phyloP scores from a whole-genome alignment of 2,797 vertebrate genomes.

The Muraenolepis orangiensis region DNA sequence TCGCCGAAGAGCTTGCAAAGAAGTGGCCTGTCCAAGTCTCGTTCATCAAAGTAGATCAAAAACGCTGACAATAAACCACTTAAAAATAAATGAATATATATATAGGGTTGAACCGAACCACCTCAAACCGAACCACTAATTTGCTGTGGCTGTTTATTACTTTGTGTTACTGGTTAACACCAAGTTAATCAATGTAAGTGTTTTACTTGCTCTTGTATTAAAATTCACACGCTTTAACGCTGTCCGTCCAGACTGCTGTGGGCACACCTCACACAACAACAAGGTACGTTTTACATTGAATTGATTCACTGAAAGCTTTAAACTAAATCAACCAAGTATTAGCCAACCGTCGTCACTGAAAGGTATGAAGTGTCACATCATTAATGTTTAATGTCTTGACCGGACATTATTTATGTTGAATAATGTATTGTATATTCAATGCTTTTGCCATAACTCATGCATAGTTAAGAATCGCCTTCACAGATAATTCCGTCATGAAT shows the following conservation, averaged over 20 bases:
- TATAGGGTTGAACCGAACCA: background rate
- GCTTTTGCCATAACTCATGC: background rate
- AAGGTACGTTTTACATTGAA: background rate
- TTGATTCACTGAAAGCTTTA: background rate
- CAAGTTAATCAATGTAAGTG: constrained; percentile 46
- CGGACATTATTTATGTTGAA: background rate
- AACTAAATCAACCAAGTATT: background rate
- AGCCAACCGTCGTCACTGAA: too few species aligned
- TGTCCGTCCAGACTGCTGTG: background rate
- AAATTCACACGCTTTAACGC: constrained; percentile 1
- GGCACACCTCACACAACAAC: background rate
- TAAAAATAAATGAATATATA: constrained; percentile 22
- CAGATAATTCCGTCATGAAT: background rate
- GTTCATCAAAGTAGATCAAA: background rate
- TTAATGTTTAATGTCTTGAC: background rate
- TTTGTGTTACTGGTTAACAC: constrained; percentile 47
- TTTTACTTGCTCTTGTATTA: constrained; percentile 40
- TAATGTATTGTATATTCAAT: background rate
- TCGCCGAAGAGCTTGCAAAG: background rate
- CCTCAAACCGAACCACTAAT: too few species aligned
- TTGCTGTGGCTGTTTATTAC: constrained; percentile 37
- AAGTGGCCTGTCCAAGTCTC: constrained; percentile 18
- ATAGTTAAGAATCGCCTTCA: background rate
- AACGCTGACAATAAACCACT: constrained; percentile 32
- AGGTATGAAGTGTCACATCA: background rate